These are phyloP conservation scores for Daubentonia madagascariensis DNA, from an alignment of 2,113 vertebrate species.

Conservation along the genomic window DNA sequence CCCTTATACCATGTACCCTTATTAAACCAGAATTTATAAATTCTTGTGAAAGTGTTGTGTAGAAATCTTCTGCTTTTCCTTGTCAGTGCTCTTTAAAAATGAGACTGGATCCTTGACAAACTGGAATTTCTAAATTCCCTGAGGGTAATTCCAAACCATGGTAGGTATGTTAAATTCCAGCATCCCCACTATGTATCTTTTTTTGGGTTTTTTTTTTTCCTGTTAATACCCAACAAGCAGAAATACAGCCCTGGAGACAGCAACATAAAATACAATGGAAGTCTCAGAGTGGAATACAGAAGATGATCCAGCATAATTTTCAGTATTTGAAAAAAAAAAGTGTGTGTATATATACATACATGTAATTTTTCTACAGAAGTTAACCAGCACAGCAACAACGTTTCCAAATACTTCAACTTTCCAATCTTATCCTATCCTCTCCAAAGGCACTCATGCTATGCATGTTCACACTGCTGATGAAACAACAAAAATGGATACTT, in stretches of 20 bases:
- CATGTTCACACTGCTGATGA: neutral
- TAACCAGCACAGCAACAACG: neutral
- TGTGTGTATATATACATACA: neutral
- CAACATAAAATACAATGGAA: slow-evolving; percentile 65
- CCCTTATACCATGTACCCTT: neutral
- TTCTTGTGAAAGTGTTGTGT: neutral
- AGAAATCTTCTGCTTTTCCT: neutral
- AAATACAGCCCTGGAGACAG: slow-evolving; percentile 61
- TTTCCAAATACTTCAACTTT: neutral
- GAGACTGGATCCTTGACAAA: slow-evolving; percentile 61
- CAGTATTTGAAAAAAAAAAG: neutral
- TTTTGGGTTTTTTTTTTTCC: slow-evolving; percentile 72
- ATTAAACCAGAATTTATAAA: neutral
- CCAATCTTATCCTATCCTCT: neutral
- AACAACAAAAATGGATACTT: neutral
- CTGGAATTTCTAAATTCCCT: slow-evolving; percentile 60
- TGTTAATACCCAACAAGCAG: slow-evolving; percentile 73
- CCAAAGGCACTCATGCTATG: neutral
- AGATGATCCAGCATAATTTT: neutral
- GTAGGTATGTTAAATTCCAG: slow-evolving; percentile 71
- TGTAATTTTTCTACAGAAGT: neutral
- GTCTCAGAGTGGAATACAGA: slow-evolving; percentile 52
- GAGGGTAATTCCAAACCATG: slow-evolving; percentile 63
- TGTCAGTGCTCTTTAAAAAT: slow-evolving; percentile 14
- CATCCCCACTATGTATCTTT: slow-evolving; percentile 70